Evolutionary conservation across 2,797 vertebrate species (phyloP).

Genomic region (Anas bernieri): DNA sequence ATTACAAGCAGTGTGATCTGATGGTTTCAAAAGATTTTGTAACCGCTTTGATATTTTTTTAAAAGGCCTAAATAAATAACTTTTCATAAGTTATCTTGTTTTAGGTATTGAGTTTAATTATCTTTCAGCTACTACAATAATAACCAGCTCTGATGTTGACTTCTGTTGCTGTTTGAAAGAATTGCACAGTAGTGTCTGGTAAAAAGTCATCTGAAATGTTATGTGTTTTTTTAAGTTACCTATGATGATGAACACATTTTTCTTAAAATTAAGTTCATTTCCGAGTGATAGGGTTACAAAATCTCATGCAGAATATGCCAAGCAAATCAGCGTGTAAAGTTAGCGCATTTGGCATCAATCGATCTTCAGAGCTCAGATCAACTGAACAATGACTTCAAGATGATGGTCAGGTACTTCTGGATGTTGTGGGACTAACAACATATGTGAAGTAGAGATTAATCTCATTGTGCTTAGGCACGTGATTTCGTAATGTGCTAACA

Average conservation of each 20-base stretch:
- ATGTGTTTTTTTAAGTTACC: neutral
- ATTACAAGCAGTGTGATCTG: neutral
- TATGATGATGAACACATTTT: neutral
- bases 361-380: neutral
- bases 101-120: neutral
- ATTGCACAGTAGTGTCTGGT: neutral
- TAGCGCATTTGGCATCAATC: neutral
- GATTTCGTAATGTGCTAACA: neutral
- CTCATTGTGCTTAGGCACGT: neutral
- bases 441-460: neutral
- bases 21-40: neutral
- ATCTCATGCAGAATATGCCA: neutral
- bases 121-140: neutral
- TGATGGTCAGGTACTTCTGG: neutral
- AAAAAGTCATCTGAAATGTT: neutral
- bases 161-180: neutral
- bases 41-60: rapidly evolving
- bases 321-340: neutral
- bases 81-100: neutral
- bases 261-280: neutral
- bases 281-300: neutral
- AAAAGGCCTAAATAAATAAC: neutral
- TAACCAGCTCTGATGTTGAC: neutral
- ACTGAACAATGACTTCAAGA: neutral
- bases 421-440: neutral